Base-by-base conservation (phyloP, 2,888 invertebrate species). In the Brachynemurus nebulosus region DNA sequence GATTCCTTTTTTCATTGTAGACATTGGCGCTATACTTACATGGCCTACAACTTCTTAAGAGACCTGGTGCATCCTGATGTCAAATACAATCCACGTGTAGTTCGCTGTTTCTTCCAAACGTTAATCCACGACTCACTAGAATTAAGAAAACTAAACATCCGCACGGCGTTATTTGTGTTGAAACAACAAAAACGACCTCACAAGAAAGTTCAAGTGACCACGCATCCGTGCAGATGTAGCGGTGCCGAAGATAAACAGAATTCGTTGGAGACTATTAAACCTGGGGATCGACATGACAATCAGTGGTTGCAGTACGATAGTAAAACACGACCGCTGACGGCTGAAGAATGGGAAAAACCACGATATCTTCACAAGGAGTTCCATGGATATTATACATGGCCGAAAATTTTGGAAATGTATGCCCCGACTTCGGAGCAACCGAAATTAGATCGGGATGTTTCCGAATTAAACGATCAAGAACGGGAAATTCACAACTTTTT, bases 11-110 rank as follows among this genome's bases (percentile, higher is more conserved):
- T 30, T 37, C 48, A 41, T 55, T 63, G 38, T 55, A 80, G 83
- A 17, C 86, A 85, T 59, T 91, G 92, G 92, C 76, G 88, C 39
- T 85, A 86, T 50, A 71, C 80, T 41, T 72, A 79, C 50, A 73
- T 89, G 61, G 80, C 80, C 1, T 72, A 86, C 59, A 74, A 76
- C 49, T 76, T 90, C 65, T 64, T 91, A 7, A 71, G 74, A 2
- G 71, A 76, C 54, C 68, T 89, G 45, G 74, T 85, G 1, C 80
- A 89, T 48, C 70, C 78, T 1, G 81, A 86, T 59, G 70, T 78
- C 1, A 63, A 66, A 4, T 79, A 80, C 60, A 76, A 82, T 1
- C 60, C 74, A 0, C 61, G 68, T 8, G 74, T 78, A 0, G 78
- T 86, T 2, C 68, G 70, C 19, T 72, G 80, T 44, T 76, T 82